These are phyloP conservation scores for Gadus macrocephalus DNA, from an alignment of 2,113 vertebrate species.

Conservation along the genomic window DNA sequence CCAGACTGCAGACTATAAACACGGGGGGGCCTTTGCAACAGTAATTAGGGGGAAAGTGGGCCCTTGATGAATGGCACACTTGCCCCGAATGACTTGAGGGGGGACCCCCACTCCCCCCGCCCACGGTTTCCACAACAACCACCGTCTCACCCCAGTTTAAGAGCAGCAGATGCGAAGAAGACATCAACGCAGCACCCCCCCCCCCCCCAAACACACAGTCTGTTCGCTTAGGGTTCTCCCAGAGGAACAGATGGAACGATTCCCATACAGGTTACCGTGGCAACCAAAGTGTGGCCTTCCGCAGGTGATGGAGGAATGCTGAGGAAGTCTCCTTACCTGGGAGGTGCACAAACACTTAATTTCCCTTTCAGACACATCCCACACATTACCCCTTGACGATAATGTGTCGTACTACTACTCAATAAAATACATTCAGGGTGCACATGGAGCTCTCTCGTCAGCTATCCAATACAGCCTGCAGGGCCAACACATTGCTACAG, in stretches of 20 bases:
- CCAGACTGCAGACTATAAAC: constrained; percentile 26
- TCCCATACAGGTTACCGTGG: constrained; percentile 45
- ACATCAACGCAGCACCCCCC: constrained; percentile 34
- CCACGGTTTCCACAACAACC: no score
- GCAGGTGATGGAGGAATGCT: constrained; percentile 25
- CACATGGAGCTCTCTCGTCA: no score
- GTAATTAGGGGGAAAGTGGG: constrained; percentile 9
- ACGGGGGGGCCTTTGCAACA: constrained; percentile 42
- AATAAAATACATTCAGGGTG: no score
- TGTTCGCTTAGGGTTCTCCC: constrained; percentile 39
- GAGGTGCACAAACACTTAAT: no score
- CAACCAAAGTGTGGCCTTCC: constrained; percentile 46
- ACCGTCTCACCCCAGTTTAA: background rate
- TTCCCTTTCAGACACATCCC: no score
- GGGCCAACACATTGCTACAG: no score
- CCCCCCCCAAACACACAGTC: background rate
- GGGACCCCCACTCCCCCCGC: no score
- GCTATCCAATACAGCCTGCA: no score
- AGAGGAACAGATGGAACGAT: constrained; percentile 32
- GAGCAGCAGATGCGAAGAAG: constrained; percentile 35
- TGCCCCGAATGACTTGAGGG: no score
- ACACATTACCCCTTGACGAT: no score
- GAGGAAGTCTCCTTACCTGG: no score
- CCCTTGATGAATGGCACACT: constrained; percentile 34
- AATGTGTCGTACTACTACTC: no score